Conservation (phyloP, 2,888 invertebrate species). For the Myopa testacea region DNA sequence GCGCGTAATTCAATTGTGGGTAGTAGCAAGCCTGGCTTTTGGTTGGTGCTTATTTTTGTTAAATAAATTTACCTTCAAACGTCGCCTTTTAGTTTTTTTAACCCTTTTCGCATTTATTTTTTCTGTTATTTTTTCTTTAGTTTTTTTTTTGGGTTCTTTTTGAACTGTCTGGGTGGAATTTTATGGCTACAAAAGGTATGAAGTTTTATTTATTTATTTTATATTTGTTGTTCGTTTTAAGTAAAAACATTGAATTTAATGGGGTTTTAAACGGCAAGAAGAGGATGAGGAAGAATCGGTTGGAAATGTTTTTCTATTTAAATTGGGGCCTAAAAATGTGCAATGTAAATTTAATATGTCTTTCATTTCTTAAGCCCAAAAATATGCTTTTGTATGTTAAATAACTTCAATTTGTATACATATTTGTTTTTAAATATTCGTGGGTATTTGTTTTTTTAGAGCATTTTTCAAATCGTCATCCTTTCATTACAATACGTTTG, state of each 20-base stretch:
- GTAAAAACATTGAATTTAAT: no score
- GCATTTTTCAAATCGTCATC: no score
- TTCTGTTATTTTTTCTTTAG: conserved; percentile 16
- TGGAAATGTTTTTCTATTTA: no score
- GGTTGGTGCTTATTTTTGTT: background rate
- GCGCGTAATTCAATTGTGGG: conserved; percentile 9
- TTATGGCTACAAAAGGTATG: background rate
- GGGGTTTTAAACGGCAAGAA: no score
- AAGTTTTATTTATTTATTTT: background rate
- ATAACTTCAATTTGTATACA: no score
- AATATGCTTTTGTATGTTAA: no score
- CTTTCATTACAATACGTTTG: no score
- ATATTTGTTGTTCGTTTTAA: no score
- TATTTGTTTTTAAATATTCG: no score
- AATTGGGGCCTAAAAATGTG: conserved; percentile 2
- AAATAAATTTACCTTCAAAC: background rate
- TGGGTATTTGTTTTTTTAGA: no score
- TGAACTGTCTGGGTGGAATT: background rate
- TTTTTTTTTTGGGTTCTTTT: background rate
- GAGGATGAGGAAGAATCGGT: no score
- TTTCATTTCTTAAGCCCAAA: no score
- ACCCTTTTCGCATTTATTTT: conserved; percentile 20
- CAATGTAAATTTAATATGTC: background rate
- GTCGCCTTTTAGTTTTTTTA: conserved; percentile 10
- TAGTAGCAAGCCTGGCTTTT: background rate